phyloP scores from a whole-genome alignment of 2,888 invertebrate species.

The Digitonthophagus gazella region DNA sequence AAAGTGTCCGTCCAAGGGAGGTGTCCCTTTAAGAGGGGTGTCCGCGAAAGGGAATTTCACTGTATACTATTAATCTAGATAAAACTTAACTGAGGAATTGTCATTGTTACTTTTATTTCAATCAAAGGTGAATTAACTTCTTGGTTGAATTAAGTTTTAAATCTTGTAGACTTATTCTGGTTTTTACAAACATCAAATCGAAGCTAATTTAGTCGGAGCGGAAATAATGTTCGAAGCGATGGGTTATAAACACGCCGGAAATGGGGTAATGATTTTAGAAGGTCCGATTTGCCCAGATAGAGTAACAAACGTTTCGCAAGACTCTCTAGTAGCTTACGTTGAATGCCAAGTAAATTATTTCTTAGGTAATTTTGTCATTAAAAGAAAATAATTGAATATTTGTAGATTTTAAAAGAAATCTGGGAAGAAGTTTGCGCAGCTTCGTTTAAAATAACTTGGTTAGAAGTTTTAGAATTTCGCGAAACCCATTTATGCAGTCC shows the following conservation, averaged over 20 bases:
- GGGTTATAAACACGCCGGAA: constrained; percentile 70
- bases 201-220: constrained; percentile 74
- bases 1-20: too few species aligned
- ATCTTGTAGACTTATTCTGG: constrained; percentile 75
- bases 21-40: too few species aligned
- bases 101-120: constrained; percentile 6
- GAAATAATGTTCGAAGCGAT: constrained; percentile 76
- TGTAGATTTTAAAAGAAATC: constrained; percentile 72
- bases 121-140: constrained; percentile 5
- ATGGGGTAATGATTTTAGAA: constrained; percentile 62
- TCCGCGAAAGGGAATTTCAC: too few species aligned
- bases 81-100: background rate
- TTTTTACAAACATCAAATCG: constrained; percentile 84
- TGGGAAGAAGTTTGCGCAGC: constrained; percentile 66
- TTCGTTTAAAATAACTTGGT: constrained; percentile 59
- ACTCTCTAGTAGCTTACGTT: constrained; percentile 81
- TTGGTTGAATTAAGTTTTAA: too few species aligned
- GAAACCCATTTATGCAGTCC: constrained; percentile 57
- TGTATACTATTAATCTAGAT: background rate
- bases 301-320: constrained; percentile 75
- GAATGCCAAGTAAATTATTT: constrained; percentile 71
- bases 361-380: too few species aligned
- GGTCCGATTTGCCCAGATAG: constrained; percentile 80
- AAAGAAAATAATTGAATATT: background rate
- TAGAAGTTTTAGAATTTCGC: constrained; percentile 66